Evolutionary conservation across 2,888 invertebrate species (phyloP).

Genomic region (Leptogaster cylindrica): DNA sequence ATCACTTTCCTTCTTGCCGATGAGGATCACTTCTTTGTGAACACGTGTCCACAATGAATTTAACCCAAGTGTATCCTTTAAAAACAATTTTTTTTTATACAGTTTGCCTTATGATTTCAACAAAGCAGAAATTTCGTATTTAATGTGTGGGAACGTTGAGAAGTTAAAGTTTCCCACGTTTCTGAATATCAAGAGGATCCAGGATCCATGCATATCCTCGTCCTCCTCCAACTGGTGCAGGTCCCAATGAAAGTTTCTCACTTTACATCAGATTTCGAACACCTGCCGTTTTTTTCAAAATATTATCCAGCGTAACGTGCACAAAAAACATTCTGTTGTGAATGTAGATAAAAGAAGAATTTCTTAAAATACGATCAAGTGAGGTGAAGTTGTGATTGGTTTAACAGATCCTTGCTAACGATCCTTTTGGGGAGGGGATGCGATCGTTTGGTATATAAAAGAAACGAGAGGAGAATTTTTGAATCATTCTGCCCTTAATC

Average conservation of each 20-base stretch:
- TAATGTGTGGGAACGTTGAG: conserved; percentile 55
- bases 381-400: background rate
- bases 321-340: background rate
- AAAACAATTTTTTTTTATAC: too few species aligned
- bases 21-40: too few species aligned
- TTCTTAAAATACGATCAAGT: background rate
- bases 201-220: background rate
- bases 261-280: conserved; percentile 48
- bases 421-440: background rate
- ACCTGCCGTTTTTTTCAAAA: conserved; percentile 60
- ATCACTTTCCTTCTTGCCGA: too few species aligned
- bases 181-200: background rate
- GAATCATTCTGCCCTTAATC: conserved; percentile 27
- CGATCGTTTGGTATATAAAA: conserved; percentile 32
- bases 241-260: background rate
- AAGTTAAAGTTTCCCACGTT: conserved; percentile 54
- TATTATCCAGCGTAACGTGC: background rate
- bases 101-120: too few species aligned
- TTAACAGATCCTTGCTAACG: background rate
- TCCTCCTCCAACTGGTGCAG: conserved; percentile 8
- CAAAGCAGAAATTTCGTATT: too few species aligned
- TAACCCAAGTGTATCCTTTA: too few species aligned
- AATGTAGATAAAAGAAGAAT: background rate
- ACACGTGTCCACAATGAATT: too few species aligned
- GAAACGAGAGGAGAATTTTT: conserved; percentile 29